A percentile compares a stretch with the other conserved stretches of the same genome.
phyloP scores from a whole-genome alignment of 2,113 vertebrate genomes.

The Chauna torquata region DNA sequence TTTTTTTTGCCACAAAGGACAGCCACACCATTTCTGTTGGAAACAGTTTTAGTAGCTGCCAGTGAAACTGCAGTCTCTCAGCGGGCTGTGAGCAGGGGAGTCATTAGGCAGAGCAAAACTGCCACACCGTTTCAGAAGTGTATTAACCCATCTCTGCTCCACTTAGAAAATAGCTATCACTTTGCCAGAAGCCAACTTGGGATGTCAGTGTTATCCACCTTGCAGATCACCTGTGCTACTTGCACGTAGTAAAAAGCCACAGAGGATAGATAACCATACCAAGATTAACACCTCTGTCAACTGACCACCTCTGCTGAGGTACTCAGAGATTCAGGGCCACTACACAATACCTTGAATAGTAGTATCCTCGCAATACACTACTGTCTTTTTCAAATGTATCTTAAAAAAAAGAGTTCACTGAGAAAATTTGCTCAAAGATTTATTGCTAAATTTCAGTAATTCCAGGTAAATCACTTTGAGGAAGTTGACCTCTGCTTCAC shows the following conservation, averaged over 20 bases:
- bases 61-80: not conserved
- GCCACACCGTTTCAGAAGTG: not conserved
- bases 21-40: not conserved
- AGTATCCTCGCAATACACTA: not conserved
- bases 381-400: not conserved
- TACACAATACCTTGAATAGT: not conserved
- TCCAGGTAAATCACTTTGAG: not conserved
- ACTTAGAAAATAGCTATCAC: not conserved
- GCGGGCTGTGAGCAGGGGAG: not conserved
- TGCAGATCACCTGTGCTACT: not conserved
- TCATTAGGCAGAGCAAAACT: not conserved
- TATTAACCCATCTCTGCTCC: not conserved
- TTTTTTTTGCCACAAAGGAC: not conserved
- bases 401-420: not conserved
- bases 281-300: not conserved
- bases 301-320: not conserved
- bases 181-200: not conserved
- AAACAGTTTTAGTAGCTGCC: not conserved
- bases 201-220: not conserved
- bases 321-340: not conserved
- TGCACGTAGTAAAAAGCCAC: fast-evolving
- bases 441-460: not conserved
- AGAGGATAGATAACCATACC: not conserved
- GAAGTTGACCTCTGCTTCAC: not conserved
- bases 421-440: not conserved